Conservation (phyloP, 1,140 invertebrate genomes). For the Eulimnadia texana region DNA sequence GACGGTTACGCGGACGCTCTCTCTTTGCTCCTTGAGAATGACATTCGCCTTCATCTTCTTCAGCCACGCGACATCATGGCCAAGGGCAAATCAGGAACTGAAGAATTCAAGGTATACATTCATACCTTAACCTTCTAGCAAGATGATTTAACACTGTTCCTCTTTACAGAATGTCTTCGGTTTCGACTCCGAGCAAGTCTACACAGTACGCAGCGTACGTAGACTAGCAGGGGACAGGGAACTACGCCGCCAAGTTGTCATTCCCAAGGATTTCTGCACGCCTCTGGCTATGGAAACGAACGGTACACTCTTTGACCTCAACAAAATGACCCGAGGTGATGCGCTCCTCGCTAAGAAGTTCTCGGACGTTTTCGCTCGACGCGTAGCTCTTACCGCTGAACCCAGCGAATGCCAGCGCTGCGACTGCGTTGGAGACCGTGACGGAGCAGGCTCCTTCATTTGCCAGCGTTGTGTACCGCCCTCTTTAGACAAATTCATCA, state of each 20-base stretch:
- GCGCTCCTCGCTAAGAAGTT: slow-evolving; percentile 27
- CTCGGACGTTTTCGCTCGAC: slow-evolving; percentile 29
- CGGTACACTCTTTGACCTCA: slow-evolving; percentile 32
- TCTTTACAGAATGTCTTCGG: slow-evolving; percentile 25
- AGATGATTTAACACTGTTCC: slow-evolving; percentile 5
- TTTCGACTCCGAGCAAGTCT: slow-evolving; percentile 29
- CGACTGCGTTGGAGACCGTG: slow-evolving; percentile 30
- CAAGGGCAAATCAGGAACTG: slow-evolving; percentile 19
- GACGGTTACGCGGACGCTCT: slow-evolving; percentile 26
- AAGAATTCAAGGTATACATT: slow-evolving; percentile 18
- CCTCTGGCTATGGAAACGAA: slow-evolving; percentile 34
- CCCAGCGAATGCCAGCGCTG: slow-evolving; percentile 32
- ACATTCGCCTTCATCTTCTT: slow-evolving; percentile 33
- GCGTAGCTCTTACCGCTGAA: slow-evolving; percentile 27
- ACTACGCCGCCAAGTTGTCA: slow-evolving; percentile 28
- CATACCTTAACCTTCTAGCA: background rate
- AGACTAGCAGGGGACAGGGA: slow-evolving; percentile 24
- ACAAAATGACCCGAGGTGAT: slow-evolving; percentile 5
- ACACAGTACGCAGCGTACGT: slow-evolving; percentile 27
- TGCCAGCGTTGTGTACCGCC: slow-evolving; percentile 26
- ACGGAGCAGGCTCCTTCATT: slow-evolving; percentile 29
- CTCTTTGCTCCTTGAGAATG: slow-evolving; percentile 27
- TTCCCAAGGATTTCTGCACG: slow-evolving; percentile 34
- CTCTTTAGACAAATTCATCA: slow-evolving; percentile 17
- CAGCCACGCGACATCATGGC: slow-evolving; percentile 23